Evolutionary conservation across 2,113 vertebrate species (phyloP).

Genomic region (Oryzias javanicus): DNA sequence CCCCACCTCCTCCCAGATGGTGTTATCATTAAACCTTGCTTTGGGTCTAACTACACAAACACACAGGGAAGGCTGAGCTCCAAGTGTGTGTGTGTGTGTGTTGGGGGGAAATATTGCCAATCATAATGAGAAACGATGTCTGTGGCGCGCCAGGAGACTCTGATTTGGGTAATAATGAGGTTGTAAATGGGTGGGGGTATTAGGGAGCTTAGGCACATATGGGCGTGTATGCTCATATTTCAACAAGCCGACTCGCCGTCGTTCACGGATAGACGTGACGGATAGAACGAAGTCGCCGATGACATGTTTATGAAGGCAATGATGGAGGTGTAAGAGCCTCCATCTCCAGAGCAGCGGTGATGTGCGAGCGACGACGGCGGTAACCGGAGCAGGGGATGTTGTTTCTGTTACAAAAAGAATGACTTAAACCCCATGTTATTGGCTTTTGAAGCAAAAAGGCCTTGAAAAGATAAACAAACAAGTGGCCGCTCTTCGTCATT

Average conservation of each 20-base stretch:
- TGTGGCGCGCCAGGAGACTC: constrained; percentile 44
- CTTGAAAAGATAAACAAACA: too few species aligned
- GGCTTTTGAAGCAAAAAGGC: too few species aligned
- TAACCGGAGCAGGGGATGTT: too few species aligned
- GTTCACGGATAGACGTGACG: constrained; percentile 31
- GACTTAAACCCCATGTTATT: too few species aligned
- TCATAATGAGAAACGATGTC: constrained; percentile 64
- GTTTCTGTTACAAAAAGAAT: too few species aligned
- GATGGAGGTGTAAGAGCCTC: constrained; percentile 3
- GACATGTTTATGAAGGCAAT: constrained; percentile 27
- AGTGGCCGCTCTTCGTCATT: too few species aligned
- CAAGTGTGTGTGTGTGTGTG: constrained; percentile 19
- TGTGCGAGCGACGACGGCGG: constrained; percentile 7
- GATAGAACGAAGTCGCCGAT: constrained; percentile 24
- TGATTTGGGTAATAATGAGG: constrained; percentile 59
- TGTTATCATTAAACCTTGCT: constrained; percentile 67
- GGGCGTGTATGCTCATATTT: constrained; percentile 18
- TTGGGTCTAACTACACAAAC: constrained; percentile 39
- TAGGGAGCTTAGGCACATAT: constrained; percentile 29
- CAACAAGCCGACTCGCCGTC: constrained; percentile 18
- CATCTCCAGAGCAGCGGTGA: constrained; percentile 10
- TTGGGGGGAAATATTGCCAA: constrained; percentile 52
- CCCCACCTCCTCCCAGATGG: constrained; percentile 69
- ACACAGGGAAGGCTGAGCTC: constrained; percentile 51
- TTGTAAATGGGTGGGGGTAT: constrained; percentile 51